Percentiles rank a stretch among this genome's conserved stretches.
Conservation (phyloP, 2,888 invertebrate genomes). For the Amblyjoppa fuscipennis region DNA sequence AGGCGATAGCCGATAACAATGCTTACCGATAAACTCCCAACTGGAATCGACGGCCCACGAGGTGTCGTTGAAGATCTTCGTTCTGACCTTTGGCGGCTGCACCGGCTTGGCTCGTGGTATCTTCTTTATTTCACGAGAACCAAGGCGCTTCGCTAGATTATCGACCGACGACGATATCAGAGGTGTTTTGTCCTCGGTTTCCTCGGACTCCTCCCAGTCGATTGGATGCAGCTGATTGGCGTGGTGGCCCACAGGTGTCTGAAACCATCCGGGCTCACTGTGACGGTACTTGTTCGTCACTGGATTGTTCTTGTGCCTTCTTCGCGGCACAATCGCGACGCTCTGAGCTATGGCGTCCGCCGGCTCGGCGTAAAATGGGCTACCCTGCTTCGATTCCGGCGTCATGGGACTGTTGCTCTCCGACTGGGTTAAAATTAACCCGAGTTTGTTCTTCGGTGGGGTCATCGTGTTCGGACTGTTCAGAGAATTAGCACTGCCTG, state of each 20-base stretch:
- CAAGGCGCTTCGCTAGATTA: slow-evolving; percentile 86
- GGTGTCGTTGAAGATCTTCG: slow-evolving; percentile 84
- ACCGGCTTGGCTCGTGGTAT: slow-evolving; percentile 90
- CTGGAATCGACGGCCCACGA: slow-evolving; percentile 95
- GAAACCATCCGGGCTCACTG: slow-evolving; percentile 83
- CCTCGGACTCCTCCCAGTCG: slow-evolving; percentile 83
- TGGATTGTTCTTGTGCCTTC: slow-evolving; percentile 78
- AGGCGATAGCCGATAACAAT: slow-evolving; percentile 62
- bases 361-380: slow-evolving; percentile 96
- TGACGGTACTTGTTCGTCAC: slow-evolving; percentile 81
- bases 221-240: slow-evolving; percentile 81
- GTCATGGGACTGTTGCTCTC: slow-evolving; percentile 82
- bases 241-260: slow-evolving; percentile 75
- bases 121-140: slow-evolving; percentile 83
- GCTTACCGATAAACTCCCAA: slow-evolving; percentile 94
- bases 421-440: slow-evolving; percentile 79
- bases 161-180: slow-evolving; percentile 90
- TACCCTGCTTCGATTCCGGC: slow-evolving; percentile 89
- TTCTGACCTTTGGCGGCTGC: slow-evolving; percentile 89
- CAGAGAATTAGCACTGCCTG: slow-evolving; percentile 87
- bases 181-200: slow-evolving; percentile 82
- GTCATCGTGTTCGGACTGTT: slow-evolving; percentile 84
- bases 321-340: slow-evolving; percentile 77
- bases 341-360: slow-evolving; percentile 92
- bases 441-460: slow-evolving; percentile 82